Evolutionary conservation across 2,888 invertebrate species (phyloP), one percentile per base, ranked within the genome.

Genomic region (Philonicus albiceps): DNA sequence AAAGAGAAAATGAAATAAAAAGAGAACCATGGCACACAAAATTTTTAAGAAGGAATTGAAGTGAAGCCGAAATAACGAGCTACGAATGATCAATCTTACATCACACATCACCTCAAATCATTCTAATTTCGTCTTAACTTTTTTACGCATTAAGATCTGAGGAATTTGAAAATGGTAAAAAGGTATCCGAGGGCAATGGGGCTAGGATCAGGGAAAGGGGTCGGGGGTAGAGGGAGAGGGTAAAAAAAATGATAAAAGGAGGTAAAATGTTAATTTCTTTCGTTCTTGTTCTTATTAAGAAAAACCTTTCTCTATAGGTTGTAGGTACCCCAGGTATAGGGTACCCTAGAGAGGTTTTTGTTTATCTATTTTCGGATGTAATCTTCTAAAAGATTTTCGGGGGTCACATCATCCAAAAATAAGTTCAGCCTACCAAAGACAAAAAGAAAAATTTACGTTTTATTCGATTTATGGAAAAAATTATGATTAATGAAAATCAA

Each of bases 21-120:
- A n/a, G n/a, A n/a, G n/a, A n/a, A n/a, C n/a, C 37, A 37, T 37
- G 11, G 11, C 37, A 43, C 40, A 40, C 11, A 43, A 43, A 43
- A 31, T 31, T 43, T 43, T 43, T 43, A 43, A 43, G 40, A 43
- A 43, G 40, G 19, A 40, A 43, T n/a, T 76, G 76, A 76, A 43
- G 76, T 76, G 76, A 76, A 76, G 81, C 55, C 55, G 81, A 49
- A 81, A 81, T 81, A 53, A 81, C 64, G 84, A 64, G 84, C n/a
- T n/a, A 0, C 84, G 73, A n/a, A 73, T 43, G 84, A 84, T 84
- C 84, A 84, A 84, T 84, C 84, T 84, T 84, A 73, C 84, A 73
- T 84, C 73, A 84, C 84, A 73, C 84, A 30, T 72, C 43, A 34
- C 43, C 37, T 84, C 43, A 40, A 72, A 43, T 84, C 84, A 84